Base-by-base conservation (phyloP, 1,140 invertebrate species). In the Drosophila seguyi region DNA sequence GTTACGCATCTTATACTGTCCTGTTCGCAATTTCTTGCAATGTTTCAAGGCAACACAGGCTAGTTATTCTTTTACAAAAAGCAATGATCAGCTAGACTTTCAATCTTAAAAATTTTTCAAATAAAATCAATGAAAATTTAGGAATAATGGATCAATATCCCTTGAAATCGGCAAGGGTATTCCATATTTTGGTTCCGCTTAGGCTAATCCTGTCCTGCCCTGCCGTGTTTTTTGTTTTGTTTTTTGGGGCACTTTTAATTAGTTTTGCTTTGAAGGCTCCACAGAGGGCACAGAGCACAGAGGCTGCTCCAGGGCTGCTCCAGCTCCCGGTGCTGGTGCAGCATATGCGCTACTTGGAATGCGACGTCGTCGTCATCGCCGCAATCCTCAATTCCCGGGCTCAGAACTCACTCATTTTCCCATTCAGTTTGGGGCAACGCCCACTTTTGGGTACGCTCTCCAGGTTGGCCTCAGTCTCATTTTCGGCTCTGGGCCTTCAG, bases 171-270 rank as follows among this genome's bases (percentile, higher is more conserved):
- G 29, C 29, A 52, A 69, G 66, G 38, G 66, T 68, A 69, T 69
- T 42, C n/a, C 36, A 4, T n/a, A 29, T 27, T 52, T 50, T 67
- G 61, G 47, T 67, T 67, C 47, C 38, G 66, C 66, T 69, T 69
- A 38, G 66, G 62, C 66, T 69, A 69, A 69, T 69, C 66, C 34
- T n/a, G 60, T 16, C n/a, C n/a, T 34, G 66, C 34, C 45, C 38
- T 44, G 25, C 38, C 7, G 47, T 25, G 22, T 29, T 67, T 29
- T 67, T 29, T 67, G 39, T 67, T 79, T 67, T 90, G 88, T 91
- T 91, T 91, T 86, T 91, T 47, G 83, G 90, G 81, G 66, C 85
- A 92, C 90, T 92, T 92, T 92, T 92, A 92, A 92, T 92, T 92
- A 92, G 90, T 92, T 92, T 92, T 91, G 90, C 80, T 92, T 87